A percentile compares a stretch with the other conserved stretches of the same genome.
phyloP scores from a whole-genome alignment of 1,140 invertebrate species.

The Lysiphlebus fabarum region DNA sequence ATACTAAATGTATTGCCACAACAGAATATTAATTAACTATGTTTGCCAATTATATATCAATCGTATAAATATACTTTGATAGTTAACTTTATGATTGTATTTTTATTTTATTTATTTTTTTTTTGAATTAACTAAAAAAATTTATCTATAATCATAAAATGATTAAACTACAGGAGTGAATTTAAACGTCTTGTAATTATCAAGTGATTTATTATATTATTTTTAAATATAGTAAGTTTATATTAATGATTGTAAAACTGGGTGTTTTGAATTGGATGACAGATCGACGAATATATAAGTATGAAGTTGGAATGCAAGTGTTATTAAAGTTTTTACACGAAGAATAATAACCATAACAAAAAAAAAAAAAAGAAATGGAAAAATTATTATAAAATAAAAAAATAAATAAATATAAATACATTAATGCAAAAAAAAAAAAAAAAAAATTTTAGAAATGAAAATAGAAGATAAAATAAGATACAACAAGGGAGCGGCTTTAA shows the following conservation, averaged over 20 bases:
- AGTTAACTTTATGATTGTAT: too few relatives aligned
- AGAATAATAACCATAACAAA: slow-evolving; percentile 1
- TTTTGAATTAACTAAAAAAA: too few relatives aligned
- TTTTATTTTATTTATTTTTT: too few relatives aligned
- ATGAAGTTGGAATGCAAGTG: not conserved
- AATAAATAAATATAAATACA: too few relatives aligned
- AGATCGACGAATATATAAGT: slow-evolving; percentile 4
- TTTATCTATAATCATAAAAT: too few relatives aligned
- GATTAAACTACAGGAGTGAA: too few relatives aligned
- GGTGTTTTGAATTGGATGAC: slow-evolving; percentile 19
- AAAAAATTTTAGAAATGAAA: not conserved
- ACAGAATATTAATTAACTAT: too few relatives aligned
- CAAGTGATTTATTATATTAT: slow-evolving; percentile 23
- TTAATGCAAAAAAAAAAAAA: slow-evolving; percentile 2
- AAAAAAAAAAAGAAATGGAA: too few relatives aligned
- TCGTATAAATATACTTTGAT: too few relatives aligned
- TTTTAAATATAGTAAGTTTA: not conserved
- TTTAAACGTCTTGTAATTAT: slow-evolving; percentile 17
- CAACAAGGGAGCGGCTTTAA: slow-evolving; percentile 15
- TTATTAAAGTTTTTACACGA: not conserved
- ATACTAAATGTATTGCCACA: too few relatives aligned
- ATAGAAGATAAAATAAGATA: slow-evolving; percentile 10
- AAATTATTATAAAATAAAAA: not conserved
- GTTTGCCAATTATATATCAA: too few relatives aligned
- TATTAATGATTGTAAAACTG: slow-evolving; percentile 22